phyloP scores from a whole-genome alignment of 1,140 invertebrate species.

The Tetranychus urticae region DNA sequence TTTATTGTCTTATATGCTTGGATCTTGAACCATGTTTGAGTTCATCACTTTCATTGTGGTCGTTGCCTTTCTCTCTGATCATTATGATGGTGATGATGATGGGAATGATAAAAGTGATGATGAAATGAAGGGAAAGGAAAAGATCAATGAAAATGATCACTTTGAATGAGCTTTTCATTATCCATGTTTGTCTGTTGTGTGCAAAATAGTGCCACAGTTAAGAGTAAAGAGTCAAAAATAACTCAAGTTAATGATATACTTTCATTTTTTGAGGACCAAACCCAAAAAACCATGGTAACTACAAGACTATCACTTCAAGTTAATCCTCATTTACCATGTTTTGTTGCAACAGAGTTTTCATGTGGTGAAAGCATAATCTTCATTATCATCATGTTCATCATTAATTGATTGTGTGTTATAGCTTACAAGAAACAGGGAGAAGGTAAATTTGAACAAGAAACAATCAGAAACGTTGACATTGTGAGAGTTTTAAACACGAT shows the following conservation, averaged over 20 bases:
- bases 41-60: too few species aligned
- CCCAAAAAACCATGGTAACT: too few species aligned
- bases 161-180: background rate
- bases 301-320: background rate
- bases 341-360: background rate
- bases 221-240: too few species aligned
- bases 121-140: background rate
- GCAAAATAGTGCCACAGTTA: too few species aligned
- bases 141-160: background rate
- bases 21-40: too few species aligned
- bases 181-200: too few species aligned
- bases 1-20: too few species aligned
- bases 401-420: background rate
- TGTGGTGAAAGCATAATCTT: background rate
- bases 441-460: too few species aligned
- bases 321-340: background rate
- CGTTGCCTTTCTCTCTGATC: background rate
- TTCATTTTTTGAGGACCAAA: too few species aligned
- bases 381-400: background rate
- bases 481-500: background rate
- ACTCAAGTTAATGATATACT: too few species aligned
- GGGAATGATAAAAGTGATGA: background rate
- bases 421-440: background rate
- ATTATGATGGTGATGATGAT: background rate
- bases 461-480: background rate